Percentiles rank a stretch among this genome's conserved stretches.
Conservation (phyloP, 2,113 vertebrate genomes). For the Phrynocephalus versicolor region DNA sequence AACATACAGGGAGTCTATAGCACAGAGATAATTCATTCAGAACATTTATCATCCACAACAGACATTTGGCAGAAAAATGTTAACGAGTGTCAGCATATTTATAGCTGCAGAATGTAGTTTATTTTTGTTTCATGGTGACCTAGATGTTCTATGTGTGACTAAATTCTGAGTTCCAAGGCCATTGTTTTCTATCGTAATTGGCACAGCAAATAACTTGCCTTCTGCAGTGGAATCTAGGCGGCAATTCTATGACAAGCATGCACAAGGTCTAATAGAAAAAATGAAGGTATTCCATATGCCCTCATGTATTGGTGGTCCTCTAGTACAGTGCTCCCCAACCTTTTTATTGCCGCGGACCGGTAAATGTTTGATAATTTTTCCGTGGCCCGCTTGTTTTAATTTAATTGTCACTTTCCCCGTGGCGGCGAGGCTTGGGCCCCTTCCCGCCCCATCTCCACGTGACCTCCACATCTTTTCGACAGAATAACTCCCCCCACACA, state of each 20-base stretch:
- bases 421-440: no score
- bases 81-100: conserved; percentile 20
- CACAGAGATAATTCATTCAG: background rate
- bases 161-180: background rate
- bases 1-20: conserved; percentile 12
- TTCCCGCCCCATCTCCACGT: no score
- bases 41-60: background rate
- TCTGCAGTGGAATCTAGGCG: background rate
- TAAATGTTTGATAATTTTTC: no score
- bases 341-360: no score
- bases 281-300: background rate
- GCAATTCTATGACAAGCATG: background rate
- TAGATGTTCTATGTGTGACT: conserved; percentile 7
- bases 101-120: conserved; percentile 19
- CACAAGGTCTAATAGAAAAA: background rate
- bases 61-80: background rate
- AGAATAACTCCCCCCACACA: no score
- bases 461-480: no score
- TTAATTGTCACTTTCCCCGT: no score
- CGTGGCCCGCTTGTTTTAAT: no score
- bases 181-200: conserved; percentile 17
- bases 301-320: background rate
- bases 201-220: background rate
- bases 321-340: background rate
- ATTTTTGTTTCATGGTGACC: conserved; percentile 26